Evolutionary conservation across 2,797 vertebrate species (phyloP), one percentile per base, ranked within the genome.

Genomic region (Gymnoscopelus microlampas): DNA sequence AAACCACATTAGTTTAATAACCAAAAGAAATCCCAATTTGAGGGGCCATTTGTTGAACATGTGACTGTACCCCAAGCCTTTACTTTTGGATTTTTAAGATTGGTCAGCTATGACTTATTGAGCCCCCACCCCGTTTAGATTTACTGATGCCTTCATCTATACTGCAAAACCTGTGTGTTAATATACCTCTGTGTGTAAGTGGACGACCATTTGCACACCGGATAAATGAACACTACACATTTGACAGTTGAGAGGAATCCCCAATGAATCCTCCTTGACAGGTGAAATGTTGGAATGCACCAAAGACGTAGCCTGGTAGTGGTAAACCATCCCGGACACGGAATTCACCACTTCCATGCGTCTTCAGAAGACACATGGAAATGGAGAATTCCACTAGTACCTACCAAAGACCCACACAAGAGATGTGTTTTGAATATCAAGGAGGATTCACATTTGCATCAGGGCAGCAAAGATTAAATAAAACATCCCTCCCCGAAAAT

Each of bases 401-500:
- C 39, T 44, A 44, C 9, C 2, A 3, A 10, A 9, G 39, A 76
- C 7, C 10, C 12, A 73, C 76, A 83, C 75, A 74, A 63, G 58
- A 69, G 23, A 5, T 64, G 71, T 59, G 64, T 59, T 10, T 5
- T 1, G 24, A 15, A 59, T 1, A 5, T 67, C 6, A 1, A 26
- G 55, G 53, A 74, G 24, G 58, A 78, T 49, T 3, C 79, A 84
- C 49, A 1, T 48, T 73, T 83, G 83, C 93, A 92, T 91, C 91
- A 90, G 90, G 92, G 94, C 94, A 94, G 93, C 92, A 50, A 74
- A 24, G 8, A 10, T 44, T 15, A 15, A 57, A 55, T 72, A 8
- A 79, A 71, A 90, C 93, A 76, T 80, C 53, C 89, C 87, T 84
- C 90, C 89, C 84, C 68, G 78, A 85, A 89, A 86, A 87, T 93